Base-by-base conservation (phyloP, 2,113 vertebrate species). In the Nothocercus julius region DNA sequence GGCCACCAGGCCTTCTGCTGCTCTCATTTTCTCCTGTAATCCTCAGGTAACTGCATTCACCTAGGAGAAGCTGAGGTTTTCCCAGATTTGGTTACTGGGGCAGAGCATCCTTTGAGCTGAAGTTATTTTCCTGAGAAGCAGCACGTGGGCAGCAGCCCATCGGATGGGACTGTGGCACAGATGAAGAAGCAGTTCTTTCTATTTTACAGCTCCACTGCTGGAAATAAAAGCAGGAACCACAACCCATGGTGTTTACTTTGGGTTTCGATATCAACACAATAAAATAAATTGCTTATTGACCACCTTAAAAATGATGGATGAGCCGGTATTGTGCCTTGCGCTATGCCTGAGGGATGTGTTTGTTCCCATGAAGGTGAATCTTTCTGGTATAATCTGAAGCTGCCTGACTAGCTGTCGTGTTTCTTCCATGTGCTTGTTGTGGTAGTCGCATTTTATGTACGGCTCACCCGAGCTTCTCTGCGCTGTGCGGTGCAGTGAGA, bases 231-330 rank as follows among this genome's bases (percentile, higher is more conserved):
- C 56, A 76, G 79, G 58, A 25, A 17, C 47, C 72, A 36, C 74
- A 58, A 9, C 30, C 81, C 62, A 45, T 38, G 70, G 51, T 42
- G 61, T 90, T 91, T 85, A 63, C 61, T 68, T 76, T 27, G 4
- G 49, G 47, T 89, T 90, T 88, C 64, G 32, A 5, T 88, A 82
- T 47, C 36, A 63, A 54, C n/a, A 34, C 87, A 82, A 62, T 88
- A 90, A 89, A 95, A 95, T 70, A 85, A 94, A 93, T 89, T 88
- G 86, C 76, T 88, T 95, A 95, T 87, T 94, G 88, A 92, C 72
- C 38, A 30, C 58, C 67, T 90, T 91, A 63, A 69, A 91, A 87
- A 76, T 89, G 91, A 95, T 36, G 69, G 72, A 80, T 82, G 80
- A 75, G 74, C 51, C 92, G 83, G 72, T 75, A 19, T 74, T 44